phyloP scores from a whole-genome alignment of 2,888 invertebrate genomes.

The Crepidodera aurea region DNA sequence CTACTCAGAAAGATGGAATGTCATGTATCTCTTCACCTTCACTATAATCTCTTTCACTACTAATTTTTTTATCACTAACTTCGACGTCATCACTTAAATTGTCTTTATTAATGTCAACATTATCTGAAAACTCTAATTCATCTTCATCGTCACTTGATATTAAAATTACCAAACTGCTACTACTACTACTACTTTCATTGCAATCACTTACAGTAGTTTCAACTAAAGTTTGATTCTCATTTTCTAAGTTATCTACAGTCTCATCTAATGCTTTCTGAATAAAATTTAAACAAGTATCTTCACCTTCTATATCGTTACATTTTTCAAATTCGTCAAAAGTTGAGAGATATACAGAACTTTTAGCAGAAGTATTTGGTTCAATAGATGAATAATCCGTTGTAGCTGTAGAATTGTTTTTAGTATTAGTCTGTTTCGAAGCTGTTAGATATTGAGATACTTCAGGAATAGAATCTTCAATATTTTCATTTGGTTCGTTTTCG shows the following conservation, averaged over 20 bases:
- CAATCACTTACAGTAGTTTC: background rate
- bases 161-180: too few relatives aligned
- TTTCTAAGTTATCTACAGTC: background rate
- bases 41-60: constrained; percentile 3
- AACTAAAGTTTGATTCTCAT: constrained; percentile 3
- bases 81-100: background rate
- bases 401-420: background rate
- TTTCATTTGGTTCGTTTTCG: too few relatives aligned
- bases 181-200: too few relatives aligned
- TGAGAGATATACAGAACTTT: too few relatives aligned
- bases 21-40: background rate
- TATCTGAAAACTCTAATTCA: background rate
- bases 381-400: background rate
- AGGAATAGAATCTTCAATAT: background rate
- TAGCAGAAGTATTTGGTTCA: background rate
- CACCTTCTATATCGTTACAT: too few relatives aligned
- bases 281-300: too few relatives aligned
- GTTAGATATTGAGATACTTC: constrained; percentile 26
- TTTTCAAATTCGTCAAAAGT: too few relatives aligned
- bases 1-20: too few relatives aligned
- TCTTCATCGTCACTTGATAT: background rate
- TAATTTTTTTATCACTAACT: too few relatives aligned
- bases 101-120: background rate
- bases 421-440: constrained; percentile 14
- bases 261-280: too few relatives aligned